Evolutionary conservation across 1,140 invertebrate species (phyloP), one percentile per base, ranked within the genome.

Genomic region (Batillaria attramentaria): DNA sequence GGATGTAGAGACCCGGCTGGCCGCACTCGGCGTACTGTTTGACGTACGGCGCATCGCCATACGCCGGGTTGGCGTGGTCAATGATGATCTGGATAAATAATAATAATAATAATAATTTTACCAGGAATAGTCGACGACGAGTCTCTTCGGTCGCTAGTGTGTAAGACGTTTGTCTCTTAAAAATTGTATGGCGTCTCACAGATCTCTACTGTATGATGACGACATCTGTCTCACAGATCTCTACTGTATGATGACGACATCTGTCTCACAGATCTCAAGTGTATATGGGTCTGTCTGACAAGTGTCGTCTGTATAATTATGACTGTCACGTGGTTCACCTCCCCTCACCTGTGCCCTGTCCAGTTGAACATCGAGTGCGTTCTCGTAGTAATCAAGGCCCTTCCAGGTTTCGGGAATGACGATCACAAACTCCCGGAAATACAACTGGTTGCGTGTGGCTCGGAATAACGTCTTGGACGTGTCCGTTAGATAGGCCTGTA

Each of bases 1-100:
- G 84, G 46, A 85, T 84, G 77, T 86, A 84, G 16, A 81, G 73
- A 28, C 85, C 85, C 24, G 74, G 79, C 41, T 78, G 62, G 0
- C 85, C 85, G 66, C 85, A 86, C 41, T 77, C 80, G 3, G 84
- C 80, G 33, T 80, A 81, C 35, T 84, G 83, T 57, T 84, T 83
- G 0, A 86, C 85, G 72, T 84, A 86, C 0, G 85, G 85, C 1
- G 80, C 78, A 41, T 83, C 80, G 16, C 81, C 84, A 41, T 83
- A 81, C 2, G 80, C 83, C 2, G 82, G 83, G 42, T 84, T 85
- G 13, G 79, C 80, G 24, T 72, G 76, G 74, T 85, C 84, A 16
- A 85, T 79, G 39, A 83, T 69, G 20, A 85, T 75, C 73, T 75
- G 73, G 24, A 62, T 62, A 62, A n/a, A 31, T 62, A 31, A 60